Conservation (phyloP, 2,113 vertebrate species). For the Hystrix cristata region DNA sequence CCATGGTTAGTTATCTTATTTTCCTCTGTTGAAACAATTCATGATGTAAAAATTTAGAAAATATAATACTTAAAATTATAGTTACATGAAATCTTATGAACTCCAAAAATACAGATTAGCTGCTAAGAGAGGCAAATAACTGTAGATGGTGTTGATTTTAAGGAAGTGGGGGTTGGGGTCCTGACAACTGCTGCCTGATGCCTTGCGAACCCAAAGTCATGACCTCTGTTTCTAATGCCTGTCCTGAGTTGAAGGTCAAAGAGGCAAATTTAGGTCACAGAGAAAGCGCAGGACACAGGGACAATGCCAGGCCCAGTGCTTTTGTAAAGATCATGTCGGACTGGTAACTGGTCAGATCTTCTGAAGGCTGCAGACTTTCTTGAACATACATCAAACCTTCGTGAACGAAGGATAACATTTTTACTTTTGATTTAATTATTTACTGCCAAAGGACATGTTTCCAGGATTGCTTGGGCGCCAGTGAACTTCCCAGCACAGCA, state of each 20-base stretch:
- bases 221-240: not conserved
- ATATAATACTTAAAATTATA: conserved; percentile 29
- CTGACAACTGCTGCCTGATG: not conserved
- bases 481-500: conserved; percentile 70
- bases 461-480: not conserved
- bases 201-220: not conserved
- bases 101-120: not conserved
- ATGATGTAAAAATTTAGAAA: conserved; percentile 12
- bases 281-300: not conserved
- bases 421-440: conserved; percentile 77
- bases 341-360: conserved; percentile 12
- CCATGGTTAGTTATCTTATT: not conserved
- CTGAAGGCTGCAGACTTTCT: conserved; percentile 54
- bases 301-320: not conserved
- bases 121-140: not conserved
- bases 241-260: not conserved
- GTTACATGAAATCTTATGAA: not conserved
- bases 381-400: conserved; percentile 21
- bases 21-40: not conserved
- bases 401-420: conserved; percentile 52
- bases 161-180: not conserved
- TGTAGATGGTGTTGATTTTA: not conserved
- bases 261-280: not conserved
- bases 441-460: conserved; percentile 62
- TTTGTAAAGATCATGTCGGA: not conserved